Base-by-base conservation (phyloP, 1,140 invertebrate genomes). In the Vanessa tameamea region DNA sequence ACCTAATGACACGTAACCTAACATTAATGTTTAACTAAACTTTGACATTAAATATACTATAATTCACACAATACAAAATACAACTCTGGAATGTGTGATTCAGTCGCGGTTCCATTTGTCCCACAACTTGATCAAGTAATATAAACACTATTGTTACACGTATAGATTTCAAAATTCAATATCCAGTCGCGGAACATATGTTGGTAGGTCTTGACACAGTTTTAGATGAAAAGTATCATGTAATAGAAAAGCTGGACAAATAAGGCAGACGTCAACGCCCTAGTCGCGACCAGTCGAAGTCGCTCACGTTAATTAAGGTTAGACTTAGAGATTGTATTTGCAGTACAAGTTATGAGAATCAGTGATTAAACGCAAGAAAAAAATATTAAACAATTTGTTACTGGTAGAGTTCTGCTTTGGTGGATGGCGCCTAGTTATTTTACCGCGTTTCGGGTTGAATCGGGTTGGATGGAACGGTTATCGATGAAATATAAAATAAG, bases 291-390 rank as follows among this genome's bases (percentile, higher is more conserved):
- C 50, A 72, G 73, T 77, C 71, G 50, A 14, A 50, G 48, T 26
- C 20, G 55, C 64, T 78, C 69, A 70, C 77, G 67, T 82, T 74
- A 83, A 83, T 85, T 85, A 85, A 80, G 82, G 75, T 79, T 78
- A 72, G 71, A 50, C 64, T 23, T 48, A 73, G 59, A 73, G 65
- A 69, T 67, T 73, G 61, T 15, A 12, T 64, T 57, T 64, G 31
- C 68, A 43, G 65, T 64, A 31, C 50, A 69, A 73, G 14, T 12
- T 37, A 55, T 47, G 20, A 68, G 47, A 8, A 6, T 31, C 37
- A 9, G 37, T 11, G 6, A 43, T 1, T 43, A 31, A 31, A 31
- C 26, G 26, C 26, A 31, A 31, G 26, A 31, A 0, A 31, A 31
- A 31, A 20, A 0, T 20, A 20, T 20, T 11, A 43, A 9, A 43